These are phyloP conservation scores for Taeniopygia guttata DNA, from an alignment of 2,797 vertebrate genomes.

Conservation along the genomic window DNA sequence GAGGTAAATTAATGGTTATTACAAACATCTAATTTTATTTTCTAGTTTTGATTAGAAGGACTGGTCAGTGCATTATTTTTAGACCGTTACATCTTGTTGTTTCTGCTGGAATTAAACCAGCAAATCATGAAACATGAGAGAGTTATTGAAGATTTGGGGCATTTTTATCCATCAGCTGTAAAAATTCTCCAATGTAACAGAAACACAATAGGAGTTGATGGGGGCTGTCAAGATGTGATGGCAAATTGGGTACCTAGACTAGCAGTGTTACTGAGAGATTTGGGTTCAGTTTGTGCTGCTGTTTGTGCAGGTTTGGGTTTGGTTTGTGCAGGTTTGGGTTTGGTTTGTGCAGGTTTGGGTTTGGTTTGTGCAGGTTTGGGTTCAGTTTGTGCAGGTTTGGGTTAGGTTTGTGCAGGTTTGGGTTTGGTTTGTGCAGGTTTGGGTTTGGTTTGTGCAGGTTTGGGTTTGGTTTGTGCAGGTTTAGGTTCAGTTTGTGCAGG, in stretches of 20 bases:
- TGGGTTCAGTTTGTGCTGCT: background rate
- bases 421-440: background rate
- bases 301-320: background rate
- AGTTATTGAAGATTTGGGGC: background rate
- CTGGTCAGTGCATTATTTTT: background rate
- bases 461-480: background rate
- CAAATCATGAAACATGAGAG: fast-evolving
- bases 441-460: background rate
- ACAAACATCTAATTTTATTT: background rate
- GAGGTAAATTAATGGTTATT: background rate
- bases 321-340: background rate
- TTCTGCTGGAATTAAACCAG: background rate
- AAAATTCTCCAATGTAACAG: background rate
- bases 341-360: background rate
- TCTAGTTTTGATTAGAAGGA: background rate
- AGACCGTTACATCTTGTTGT: background rate
- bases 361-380: fast-evolving
- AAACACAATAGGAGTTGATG: background rate
- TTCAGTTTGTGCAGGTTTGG: background rate
- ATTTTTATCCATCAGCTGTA: background rate
- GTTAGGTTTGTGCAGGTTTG: no score
- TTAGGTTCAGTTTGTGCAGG: background rate
- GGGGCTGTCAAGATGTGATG: background rate
- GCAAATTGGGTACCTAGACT: background rate
- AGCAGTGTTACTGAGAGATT: fast-evolving